phyloP scores from a whole-genome alignment of 2,888 invertebrate genomes.

The Rotaria sp. region DNA sequence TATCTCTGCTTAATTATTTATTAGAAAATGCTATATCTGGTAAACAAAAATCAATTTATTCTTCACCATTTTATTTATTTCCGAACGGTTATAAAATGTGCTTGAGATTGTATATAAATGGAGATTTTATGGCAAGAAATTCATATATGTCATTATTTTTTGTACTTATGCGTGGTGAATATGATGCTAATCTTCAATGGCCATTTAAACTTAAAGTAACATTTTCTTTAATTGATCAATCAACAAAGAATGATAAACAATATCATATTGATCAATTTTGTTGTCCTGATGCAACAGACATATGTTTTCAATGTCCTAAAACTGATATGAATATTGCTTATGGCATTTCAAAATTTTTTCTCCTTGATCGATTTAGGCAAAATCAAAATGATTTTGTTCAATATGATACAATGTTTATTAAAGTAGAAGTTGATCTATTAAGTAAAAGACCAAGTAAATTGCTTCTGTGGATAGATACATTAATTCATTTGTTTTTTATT shows the following conservation, averaged over 20 bases:
- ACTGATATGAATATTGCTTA: background rate
- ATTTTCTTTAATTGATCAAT: slow-evolving; percentile 50
- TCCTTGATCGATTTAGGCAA: background rate
- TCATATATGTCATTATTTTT: slow-evolving; percentile 52
- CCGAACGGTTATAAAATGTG: slow-evolving; percentile 49
- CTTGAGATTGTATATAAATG: slow-evolving; percentile 49
- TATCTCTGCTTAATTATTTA: too few relatives aligned
- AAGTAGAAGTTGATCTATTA: background rate
- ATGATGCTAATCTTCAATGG: slow-evolving; percentile 50
- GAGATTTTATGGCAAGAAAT: slow-evolving; percentile 51
- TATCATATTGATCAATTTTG: background rate
- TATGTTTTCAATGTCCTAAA: background rate
- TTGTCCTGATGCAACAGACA: background rate
- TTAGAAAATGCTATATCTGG: background rate
- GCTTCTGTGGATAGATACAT: too few relatives aligned
- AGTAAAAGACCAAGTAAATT: background rate
- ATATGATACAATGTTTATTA: background rate
- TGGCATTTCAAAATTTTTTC: background rate
- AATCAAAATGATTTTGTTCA: background rate
- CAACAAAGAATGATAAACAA: background rate
- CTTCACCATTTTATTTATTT: background rate
- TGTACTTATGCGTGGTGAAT: slow-evolving; percentile 49
- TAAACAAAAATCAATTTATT: background rate
- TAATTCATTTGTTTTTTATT: background rate
- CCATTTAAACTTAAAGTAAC: slow-evolving; percentile 51